Conservation (phyloP, 2,888 invertebrate species). For the Anarsia innoxiella region DNA sequence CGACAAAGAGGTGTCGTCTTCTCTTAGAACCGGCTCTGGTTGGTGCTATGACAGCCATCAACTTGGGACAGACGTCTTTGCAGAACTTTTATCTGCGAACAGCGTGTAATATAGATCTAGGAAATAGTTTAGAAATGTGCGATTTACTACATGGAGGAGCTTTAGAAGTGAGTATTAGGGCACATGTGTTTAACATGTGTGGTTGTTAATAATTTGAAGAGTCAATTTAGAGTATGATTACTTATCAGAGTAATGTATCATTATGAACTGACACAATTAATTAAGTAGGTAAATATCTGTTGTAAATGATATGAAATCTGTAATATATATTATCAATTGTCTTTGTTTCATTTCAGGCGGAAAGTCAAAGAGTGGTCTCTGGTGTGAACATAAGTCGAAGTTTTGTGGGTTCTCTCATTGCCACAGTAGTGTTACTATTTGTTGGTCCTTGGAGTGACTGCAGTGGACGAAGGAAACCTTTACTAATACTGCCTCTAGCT, state of each 20-base stretch:
- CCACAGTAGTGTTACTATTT: slow-evolving; percentile 76
- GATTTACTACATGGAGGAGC: slow-evolving; percentile 64
- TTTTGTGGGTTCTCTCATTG: slow-evolving; percentile 69
- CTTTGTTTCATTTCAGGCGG: slow-evolving; percentile 53
- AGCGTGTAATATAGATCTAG: slow-evolving; percentile 82
- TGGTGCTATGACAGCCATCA: slow-evolving; percentile 77
- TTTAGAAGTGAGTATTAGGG: slow-evolving; percentile 54
- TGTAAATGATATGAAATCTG: no score
- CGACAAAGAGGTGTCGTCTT: slow-evolving; percentile 52
- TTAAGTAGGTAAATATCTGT: no score
- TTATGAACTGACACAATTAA: no score
- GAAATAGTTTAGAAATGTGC: slow-evolving; percentile 77
- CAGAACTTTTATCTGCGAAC: slow-evolving; percentile 84
- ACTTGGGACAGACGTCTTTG: slow-evolving; percentile 78
- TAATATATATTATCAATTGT: no score
- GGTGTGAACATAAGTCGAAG: slow-evolving; percentile 79
- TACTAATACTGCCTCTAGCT: slow-evolving; percentile 70
- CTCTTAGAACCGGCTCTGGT: slow-evolving; percentile 83
- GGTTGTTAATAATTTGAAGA: no score
- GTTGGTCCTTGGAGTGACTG: slow-evolving; percentile 79
- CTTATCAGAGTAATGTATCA: no score
- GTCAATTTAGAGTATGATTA: no score
- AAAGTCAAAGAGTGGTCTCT: slow-evolving; percentile 77
- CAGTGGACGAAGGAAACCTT: slow-evolving; percentile 73
- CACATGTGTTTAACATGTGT: no score